Percentiles rank a stretch among this genome's conserved stretches.
These are phyloP conservation scores for Embiotoca jacksoni DNA, from an alignment of 2,113 vertebrate genomes.

Conservation along the genomic window DNA sequence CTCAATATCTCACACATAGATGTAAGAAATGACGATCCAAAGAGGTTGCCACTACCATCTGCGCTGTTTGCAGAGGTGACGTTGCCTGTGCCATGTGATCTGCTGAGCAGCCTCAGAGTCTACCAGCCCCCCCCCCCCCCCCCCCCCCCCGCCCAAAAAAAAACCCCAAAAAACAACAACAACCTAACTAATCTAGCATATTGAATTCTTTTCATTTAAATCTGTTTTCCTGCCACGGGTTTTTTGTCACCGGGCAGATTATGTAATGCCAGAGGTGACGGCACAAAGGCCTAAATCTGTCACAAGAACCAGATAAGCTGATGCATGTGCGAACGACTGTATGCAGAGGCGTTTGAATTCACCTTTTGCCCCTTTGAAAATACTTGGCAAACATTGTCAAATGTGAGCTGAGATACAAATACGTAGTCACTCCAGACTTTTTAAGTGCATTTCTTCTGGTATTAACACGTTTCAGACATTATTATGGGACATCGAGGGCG, in stretches of 20 bases:
- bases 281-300: conserved; percentile 68
- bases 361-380: conserved; percentile 20
- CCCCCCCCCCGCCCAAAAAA: not conserved
- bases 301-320: conserved; percentile 75
- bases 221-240: conserved; percentile 67
- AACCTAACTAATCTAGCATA: conserved; percentile 71
- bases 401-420: not conserved
- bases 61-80: conserved; percentile 48
- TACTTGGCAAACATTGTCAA: conserved; percentile 20
- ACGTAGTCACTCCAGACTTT: no score
- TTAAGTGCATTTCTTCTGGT: no score
- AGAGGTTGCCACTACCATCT: conserved; percentile 43
- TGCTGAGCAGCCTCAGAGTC: conserved; percentile 60
- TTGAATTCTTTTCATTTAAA: conserved; percentile 73
- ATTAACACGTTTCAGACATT: not conserved
- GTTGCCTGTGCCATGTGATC: conserved; percentile 59
- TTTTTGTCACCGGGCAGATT: conserved; percentile 75
- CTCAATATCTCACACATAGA: conserved; percentile 18
- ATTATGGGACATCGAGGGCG: not conserved
- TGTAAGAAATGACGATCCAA: conserved; percentile 36
- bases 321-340: conserved; percentile 49
- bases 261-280: conserved; percentile 71
- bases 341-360: conserved; percentile 32
- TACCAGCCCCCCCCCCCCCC: conserved; percentile 12
- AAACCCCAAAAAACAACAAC: not conserved